These are phyloP conservation scores for Drosophila percnosoma DNA, from an alignment of 2,888 invertebrate species.

Conservation along the genomic window DNA sequence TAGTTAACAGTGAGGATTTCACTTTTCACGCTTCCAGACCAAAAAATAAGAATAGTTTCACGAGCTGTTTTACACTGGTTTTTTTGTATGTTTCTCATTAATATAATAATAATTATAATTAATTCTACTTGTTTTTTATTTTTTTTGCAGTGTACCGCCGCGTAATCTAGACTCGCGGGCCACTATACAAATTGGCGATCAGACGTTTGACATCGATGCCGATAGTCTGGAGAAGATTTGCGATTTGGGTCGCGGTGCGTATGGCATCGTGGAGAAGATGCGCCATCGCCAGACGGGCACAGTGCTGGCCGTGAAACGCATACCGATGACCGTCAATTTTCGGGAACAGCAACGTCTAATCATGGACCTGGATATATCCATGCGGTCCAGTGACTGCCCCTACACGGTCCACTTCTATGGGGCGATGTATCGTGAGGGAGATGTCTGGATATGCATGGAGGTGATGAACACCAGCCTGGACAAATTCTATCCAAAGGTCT, in stretches of 20 bases:
- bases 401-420: conserved; percentile 99
- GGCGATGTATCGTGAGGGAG: conserved; percentile 98
- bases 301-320: conserved; percentile 99
- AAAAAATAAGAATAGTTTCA: not conserved
- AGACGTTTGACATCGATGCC: conserved; percentile 94
- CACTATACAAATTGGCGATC: conserved; percentile 94
- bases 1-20: not conserved
- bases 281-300: conserved; percentile 95
- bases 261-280: conserved; percentile 99
- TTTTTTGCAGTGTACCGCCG: conserved; percentile 87
- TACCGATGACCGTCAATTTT: conserved; percentile 96
- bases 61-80: not conserved
- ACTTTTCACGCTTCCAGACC: not conserved
- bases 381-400: conserved; percentile 97
- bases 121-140: not conserved
- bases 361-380: conserved; percentile 98
- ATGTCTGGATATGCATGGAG: conserved; percentile 99
- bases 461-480: conserved; percentile 99
- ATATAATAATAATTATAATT: not conserved
- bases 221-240: conserved; percentile 96
- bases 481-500: conserved; percentile 97
- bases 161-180: conserved; percentile 94
- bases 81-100: not conserved
- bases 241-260: conserved; percentile 91
- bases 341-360: conserved; percentile 96